Percentiles rank a stretch among this genome's conserved stretches.
phyloP scores from a whole-genome alignment of 2,888 invertebrate species.

The Tinea pellionella region DNA sequence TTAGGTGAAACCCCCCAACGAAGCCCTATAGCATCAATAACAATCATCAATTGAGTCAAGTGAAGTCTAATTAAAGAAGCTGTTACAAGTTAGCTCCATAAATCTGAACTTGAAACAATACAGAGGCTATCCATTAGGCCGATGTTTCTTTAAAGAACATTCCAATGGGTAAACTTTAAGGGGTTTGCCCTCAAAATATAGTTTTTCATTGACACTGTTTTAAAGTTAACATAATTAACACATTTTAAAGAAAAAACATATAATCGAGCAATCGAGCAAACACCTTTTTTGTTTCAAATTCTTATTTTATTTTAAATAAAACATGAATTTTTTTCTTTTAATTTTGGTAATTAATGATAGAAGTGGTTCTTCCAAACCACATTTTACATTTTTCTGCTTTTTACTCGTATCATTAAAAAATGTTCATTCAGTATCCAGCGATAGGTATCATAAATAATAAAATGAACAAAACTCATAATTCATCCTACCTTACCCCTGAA shows the following conservation, averaged over 20 bases:
- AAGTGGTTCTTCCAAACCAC: constrained; percentile 31
- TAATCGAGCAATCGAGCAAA: too few species aligned
- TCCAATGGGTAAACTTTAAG: constrained; percentile 56
- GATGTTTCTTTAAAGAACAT: constrained; percentile 57
- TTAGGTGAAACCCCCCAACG: neutral
- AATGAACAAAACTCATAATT: neutral
- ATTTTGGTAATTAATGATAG: too few species aligned
- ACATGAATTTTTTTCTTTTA: too few species aligned
- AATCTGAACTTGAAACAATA: constrained; percentile 64
- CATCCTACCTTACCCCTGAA: neutral
- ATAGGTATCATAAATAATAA: neutral
- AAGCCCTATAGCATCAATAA: constrained; percentile 44
- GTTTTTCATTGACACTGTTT: constrained; percentile 55
- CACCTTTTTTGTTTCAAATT: too few species aligned
- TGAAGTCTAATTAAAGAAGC: constrained; percentile 65
- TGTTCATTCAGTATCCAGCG: too few species aligned
- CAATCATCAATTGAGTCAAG: constrained; percentile 65
- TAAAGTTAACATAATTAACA: too few species aligned
- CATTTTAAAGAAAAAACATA: too few species aligned
- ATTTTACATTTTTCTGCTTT: too few species aligned
- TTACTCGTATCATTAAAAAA: too few species aligned
- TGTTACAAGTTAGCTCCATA: constrained; percentile 68
- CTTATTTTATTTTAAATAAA: too few species aligned
- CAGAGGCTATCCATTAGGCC: constrained; percentile 61
- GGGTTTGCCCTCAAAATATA: constrained; percentile 48